Conservation (phyloP, 2,888 invertebrate genomes). For the Agrochola lychnidis region DNA sequence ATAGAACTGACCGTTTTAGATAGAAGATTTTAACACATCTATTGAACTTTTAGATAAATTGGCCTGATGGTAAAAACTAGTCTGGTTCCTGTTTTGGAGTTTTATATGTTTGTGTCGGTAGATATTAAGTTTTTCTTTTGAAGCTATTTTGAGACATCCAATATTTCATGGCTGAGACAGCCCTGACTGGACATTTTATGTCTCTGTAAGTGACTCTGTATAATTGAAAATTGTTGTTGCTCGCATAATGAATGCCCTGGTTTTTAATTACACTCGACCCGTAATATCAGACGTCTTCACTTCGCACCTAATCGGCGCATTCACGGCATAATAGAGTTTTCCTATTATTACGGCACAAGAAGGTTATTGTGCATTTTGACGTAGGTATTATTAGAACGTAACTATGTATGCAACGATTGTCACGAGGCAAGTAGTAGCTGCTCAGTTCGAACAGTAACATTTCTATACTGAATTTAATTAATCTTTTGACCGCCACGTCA, state of each 20-base stretch:
- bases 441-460: neutral
- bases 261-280: slow-evolving; percentile 42
- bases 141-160: neutral
- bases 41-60: slow-evolving; percentile 48
- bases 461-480: neutral
- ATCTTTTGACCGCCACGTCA: too few relatives aligned
- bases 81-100: slow-evolving; percentile 5
- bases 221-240: slow-evolving; percentile 31
- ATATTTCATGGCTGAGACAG: neutral
- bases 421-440: neutral
- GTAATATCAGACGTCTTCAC: slow-evolving; percentile 22
- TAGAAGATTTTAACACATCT: slow-evolving; percentile 52
- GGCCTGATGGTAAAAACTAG: slow-evolving; percentile 26
- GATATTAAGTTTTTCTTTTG: neutral
- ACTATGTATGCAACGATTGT: slow-evolving; percentile 4
- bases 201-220: slow-evolving; percentile 22
- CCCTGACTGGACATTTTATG: neutral
- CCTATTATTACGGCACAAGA: slow-evolving; percentile 18
- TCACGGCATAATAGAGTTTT: neutral
- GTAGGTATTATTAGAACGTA: slow-evolving; percentile 11
- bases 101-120: slow-evolving; percentile 9
- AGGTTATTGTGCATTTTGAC: slow-evolving; percentile 29
- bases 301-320: slow-evolving; percentile 38
- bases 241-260: slow-evolving; percentile 14
- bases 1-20: slow-evolving; percentile 67